Percentiles rank a stretch among this genome's conserved stretches.
phyloP scores from a whole-genome alignment of 2,888 invertebrate species.

The Hypena proboscidalis region DNA sequence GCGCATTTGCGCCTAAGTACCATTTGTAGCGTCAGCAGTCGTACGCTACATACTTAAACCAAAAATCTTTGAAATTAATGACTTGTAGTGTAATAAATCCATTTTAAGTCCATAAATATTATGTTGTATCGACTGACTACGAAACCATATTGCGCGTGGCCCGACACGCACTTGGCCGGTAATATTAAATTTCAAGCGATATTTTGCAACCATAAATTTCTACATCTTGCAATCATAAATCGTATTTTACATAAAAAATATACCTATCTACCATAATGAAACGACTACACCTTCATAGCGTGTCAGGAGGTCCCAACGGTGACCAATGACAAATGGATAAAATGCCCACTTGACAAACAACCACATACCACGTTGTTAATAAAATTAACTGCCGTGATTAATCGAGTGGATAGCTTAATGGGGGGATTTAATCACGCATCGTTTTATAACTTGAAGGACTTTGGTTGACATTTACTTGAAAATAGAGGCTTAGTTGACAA shows the following conservation, averaged over 20 bases:
- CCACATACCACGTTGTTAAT: slow-evolving; percentile 59
- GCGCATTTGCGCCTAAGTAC: too few relatives aligned
- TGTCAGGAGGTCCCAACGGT: slow-evolving; percentile 39
- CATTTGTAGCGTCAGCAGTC: too few relatives aligned
- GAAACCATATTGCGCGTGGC: too few relatives aligned
- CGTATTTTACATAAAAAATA: too few relatives aligned
- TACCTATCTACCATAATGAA: slow-evolving; percentile 46
- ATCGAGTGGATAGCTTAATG: slow-evolving; percentile 52
- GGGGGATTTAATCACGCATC: slow-evolving; percentile 39
- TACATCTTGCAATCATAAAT: too few relatives aligned
- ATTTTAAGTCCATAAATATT: too few relatives aligned
- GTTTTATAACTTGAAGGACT: slow-evolving; percentile 10
- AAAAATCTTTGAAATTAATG: too few relatives aligned
- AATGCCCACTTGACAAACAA: slow-evolving; percentile 56
- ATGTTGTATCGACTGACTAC: too few relatives aligned
- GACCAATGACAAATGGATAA: slow-evolving; percentile 61
- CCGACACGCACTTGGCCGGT: too few relatives aligned
- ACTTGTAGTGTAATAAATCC: too few relatives aligned
- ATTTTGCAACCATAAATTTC: too few relatives aligned
- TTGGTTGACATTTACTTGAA: neutral
- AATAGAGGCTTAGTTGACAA: neutral
- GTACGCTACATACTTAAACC: too few relatives aligned
- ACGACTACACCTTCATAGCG: slow-evolving; percentile 43
- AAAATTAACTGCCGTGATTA: slow-evolving; percentile 73
- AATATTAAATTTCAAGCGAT: neutral